Evolutionary conservation across 2,113 vertebrate species (phyloP).

Genomic region (Acanthochromis polyacanthus): DNA sequence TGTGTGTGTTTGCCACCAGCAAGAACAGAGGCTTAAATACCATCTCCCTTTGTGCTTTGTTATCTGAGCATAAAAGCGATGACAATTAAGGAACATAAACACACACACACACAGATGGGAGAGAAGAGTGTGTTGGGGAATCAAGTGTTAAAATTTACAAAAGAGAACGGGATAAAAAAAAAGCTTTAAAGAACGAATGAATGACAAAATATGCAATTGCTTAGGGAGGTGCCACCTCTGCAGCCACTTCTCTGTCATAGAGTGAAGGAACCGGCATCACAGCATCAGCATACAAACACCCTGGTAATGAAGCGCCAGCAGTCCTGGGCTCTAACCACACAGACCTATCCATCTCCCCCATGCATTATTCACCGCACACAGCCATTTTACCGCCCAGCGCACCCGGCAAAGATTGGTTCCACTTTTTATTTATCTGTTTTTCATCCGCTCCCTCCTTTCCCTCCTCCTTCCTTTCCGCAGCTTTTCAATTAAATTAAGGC

Average conservation of each 20-base stretch:
- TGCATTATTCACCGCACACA: slow-evolving; percentile 85
- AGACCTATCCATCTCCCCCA: slow-evolving; percentile 84
- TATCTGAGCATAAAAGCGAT: slow-evolving; percentile 28
- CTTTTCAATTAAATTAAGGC: slow-evolving; percentile 88
- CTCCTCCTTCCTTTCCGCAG: slow-evolving; percentile 75
- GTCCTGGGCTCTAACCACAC: slow-evolving; percentile 77
- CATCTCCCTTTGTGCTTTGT: slow-evolving; percentile 27
- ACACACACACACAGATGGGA: slow-evolving; percentile 18
- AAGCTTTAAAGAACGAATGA: slow-evolving; percentile 59
- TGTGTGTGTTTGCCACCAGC: background rate
- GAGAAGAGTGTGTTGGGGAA: slow-evolving; percentile 11
- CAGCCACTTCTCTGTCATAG: slow-evolving; percentile 59
- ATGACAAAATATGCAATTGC: slow-evolving; percentile 66
- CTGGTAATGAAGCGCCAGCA: slow-evolving; percentile 80
- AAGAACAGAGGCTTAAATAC: slow-evolving; percentile 23
- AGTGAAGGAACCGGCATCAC: slow-evolving; percentile 66
- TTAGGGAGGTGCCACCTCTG: slow-evolving; percentile 65
- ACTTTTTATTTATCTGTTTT: slow-evolving; percentile 85
- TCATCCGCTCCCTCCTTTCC: slow-evolving; percentile 73
- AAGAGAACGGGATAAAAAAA: slow-evolving; percentile 25
- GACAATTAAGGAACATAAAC: slow-evolving; percentile 27
- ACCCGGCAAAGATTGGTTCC: slow-evolving; percentile 85
- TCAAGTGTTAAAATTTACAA: slow-evolving; percentile 43
- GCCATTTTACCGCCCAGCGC: slow-evolving; percentile 82
- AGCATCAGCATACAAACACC: slow-evolving; percentile 83